phyloP scores from a whole-genome alignment of 2,888 invertebrate species.

The Aspidapion aeneum region DNA sequence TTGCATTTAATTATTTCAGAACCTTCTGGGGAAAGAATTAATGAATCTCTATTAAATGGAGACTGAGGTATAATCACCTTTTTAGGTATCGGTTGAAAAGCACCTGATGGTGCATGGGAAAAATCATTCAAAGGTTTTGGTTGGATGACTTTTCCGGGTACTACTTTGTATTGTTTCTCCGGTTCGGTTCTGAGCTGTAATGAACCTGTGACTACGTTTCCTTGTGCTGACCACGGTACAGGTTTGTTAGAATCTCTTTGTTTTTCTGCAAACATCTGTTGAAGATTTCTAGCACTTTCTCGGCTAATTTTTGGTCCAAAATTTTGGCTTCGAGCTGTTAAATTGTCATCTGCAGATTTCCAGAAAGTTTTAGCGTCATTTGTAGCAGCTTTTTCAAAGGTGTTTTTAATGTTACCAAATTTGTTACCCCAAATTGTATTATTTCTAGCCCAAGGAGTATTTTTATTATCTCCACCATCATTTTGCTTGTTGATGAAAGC shows the following conservation, averaged over 20 bases:
- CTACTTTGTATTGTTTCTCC: slow-evolving; percentile 47
- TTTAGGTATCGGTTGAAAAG: slow-evolving; percentile 61
- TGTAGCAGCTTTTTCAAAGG: slow-evolving; percentile 63
- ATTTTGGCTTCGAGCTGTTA: slow-evolving; percentile 35
- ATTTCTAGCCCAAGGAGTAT: slow-evolving; percentile 36
- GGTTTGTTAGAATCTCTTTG: slow-evolving; percentile 36
- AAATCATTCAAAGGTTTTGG: slow-evolving; percentile 67
- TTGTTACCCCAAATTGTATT: slow-evolving; percentile 71
- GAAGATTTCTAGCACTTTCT: slow-evolving; percentile 41
- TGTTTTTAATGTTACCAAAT: slow-evolving; percentile 79
- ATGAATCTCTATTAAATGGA: slow-evolving; percentile 8
- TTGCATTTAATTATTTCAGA: slow-evolving; percentile 32
- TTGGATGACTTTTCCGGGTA: slow-evolving; percentile 44
- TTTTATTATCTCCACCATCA: slow-evolving; percentile 43
- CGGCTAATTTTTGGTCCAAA: slow-evolving; percentile 45
- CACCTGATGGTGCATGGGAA: slow-evolving; percentile 73
- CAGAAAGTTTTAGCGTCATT: slow-evolving; percentile 60
- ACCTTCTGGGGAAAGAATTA: slow-evolving; percentile 30
- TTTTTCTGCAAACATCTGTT: slow-evolving; percentile 47
- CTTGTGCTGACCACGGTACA: slow-evolving; percentile 20
- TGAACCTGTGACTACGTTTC: slow-evolving; percentile 19
- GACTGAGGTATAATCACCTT: slow-evolving; percentile 38
- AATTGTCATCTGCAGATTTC: slow-evolving; percentile 57
- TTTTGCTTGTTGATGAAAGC: slow-evolving; percentile 77
- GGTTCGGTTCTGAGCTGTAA: slow-evolving; percentile 37